Evolutionary conservation across 2,888 invertebrate genomes (phyloP), one percentile per base, ranked within the genome.

Genomic region (Macrostomum cliftonense): DNA sequence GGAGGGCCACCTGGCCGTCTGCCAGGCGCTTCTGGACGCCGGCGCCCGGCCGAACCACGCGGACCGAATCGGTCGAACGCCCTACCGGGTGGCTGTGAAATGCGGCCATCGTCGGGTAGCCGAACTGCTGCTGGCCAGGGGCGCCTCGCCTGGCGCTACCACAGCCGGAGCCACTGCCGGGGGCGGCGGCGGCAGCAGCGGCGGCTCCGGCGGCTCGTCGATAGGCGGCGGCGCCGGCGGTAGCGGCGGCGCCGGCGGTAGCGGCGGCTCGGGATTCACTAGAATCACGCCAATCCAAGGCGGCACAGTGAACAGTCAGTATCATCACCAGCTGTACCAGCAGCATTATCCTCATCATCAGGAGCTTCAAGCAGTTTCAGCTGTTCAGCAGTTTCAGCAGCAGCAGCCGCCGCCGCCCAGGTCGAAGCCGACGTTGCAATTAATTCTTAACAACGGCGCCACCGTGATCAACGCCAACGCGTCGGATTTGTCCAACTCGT

Each of bases 1-100:
- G 69, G 91, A 91, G 68, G 91, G 91, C 0, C 89, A 89, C 63
- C 85, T 86, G 59, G 81, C 82, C 54, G 89, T 89, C 16, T 43
- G 51, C n/a, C 28, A 28, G 9, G 28, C 9, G 5, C 28, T 28
- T 4, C 28, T 75, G 20, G 62, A 67, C 47, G 65, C 63, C 54
- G 67, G 70, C 17, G 73, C 74, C 7, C 68, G 71, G 56, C 66
- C 70, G 12, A 64, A 67, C 45, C 69, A 70, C 55, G 65, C 65
- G 1, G 73, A 74, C 58, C 65, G 65, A 54, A 73, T 67, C 57
- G 73, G 73, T 14, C 55, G 65, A 14, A 60, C 62, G 5, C 49
- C 49, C 9, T 39, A 50, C n/a, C 48, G 47, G 17, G 49, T 49
- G 20, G 49, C 49, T 4, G 37, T 49, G 19, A 49, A 49, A 47